Evolutionary conservation across 2,888 invertebrate species (phyloP), one percentile per base, ranked within the genome.

Genomic region (Drosophila kanekoi): DNA sequence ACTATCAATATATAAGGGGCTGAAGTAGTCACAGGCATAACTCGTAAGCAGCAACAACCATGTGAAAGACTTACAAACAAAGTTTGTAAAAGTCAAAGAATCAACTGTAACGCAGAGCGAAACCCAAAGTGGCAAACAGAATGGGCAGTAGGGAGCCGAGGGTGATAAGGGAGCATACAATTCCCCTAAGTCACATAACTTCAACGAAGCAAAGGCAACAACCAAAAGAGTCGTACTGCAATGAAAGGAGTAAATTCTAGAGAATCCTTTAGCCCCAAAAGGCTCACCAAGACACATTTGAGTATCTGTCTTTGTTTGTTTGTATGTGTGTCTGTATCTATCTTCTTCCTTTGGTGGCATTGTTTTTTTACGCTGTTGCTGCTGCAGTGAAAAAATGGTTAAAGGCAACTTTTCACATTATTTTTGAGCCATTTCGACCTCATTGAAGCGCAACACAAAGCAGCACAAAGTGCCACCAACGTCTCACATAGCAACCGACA

Each of bases 381-480:
- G 62, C 51, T 40, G 59, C 67, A 58, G 58, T 53, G 60, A 70
- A 72, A 67, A 67, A 85, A 82, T 74, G 76, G 89, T 87, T 85
- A 85, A 87, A 79, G 80, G 74, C 70, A 86, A 89, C 85, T 86
- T 86, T 86, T 78, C 82, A 89, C 86, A 86, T 89, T 86, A 86
- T 89, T 86, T 86, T 86, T 87, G 88, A 89, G 86, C 87, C 86
- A 89, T 86, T 89, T 87, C 86, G 88, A 86, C 86, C 88, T 87
- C 88, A 87, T 87, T 89, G 89, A 87, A 89, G 89, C 89, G 80
- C 85, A 82, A 80, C 85, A 89, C 82, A 87, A 85, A 89, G 77
- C 75, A 72, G 83, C 81, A 80, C 72, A 83, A 89, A 84, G 84
- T 89, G 89, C 87, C 81, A 78, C 77, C 87, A 72, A 77, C 47